A percentile compares a stretch with the other conserved stretches of the same genome.
Evolutionary conservation across 2,113 vertebrate species (phyloP).

Genomic region (Colius striatus): DNA sequence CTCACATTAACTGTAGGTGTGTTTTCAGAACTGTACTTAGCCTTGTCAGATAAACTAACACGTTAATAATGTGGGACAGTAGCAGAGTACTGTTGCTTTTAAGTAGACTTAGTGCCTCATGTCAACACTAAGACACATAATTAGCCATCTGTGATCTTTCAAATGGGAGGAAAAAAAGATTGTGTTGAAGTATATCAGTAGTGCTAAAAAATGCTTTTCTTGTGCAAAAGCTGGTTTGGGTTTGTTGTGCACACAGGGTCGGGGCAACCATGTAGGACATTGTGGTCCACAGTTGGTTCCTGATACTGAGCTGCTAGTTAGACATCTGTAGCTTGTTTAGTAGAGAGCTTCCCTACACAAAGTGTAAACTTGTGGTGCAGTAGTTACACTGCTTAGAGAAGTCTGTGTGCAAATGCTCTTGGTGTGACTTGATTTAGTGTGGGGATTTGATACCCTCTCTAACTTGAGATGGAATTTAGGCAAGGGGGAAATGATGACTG

Average conservation of each 20-base stretch:
- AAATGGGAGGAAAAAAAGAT: accelerated
- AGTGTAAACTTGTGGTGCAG: background rate
- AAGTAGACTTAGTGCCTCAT: background rate
- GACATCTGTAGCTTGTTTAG: background rate
- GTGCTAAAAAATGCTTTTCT: background rate
- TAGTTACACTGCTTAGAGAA: background rate
- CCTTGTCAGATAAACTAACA: background rate
- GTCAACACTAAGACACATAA: background rate
- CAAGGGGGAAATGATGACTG: background rate
- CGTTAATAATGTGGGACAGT: background rate
- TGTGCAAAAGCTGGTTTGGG: background rate
- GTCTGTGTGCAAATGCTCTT: background rate
- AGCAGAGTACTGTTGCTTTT: background rate
- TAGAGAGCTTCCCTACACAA: background rate
- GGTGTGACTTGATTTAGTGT: background rate
- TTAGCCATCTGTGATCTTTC: background rate
- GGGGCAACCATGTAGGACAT: too few relatives aligned
- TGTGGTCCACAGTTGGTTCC: background rate
- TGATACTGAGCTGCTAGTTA: background rate
- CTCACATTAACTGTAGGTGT: background rate
- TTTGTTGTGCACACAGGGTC: background rate
- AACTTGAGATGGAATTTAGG: background rate
- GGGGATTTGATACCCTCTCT: background rate
- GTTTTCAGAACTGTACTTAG: background rate
- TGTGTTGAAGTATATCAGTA: background rate